Evolutionary conservation across 2,797 vertebrate genomes (phyloP).

Genomic region (Epinephelus awoara): DNA sequence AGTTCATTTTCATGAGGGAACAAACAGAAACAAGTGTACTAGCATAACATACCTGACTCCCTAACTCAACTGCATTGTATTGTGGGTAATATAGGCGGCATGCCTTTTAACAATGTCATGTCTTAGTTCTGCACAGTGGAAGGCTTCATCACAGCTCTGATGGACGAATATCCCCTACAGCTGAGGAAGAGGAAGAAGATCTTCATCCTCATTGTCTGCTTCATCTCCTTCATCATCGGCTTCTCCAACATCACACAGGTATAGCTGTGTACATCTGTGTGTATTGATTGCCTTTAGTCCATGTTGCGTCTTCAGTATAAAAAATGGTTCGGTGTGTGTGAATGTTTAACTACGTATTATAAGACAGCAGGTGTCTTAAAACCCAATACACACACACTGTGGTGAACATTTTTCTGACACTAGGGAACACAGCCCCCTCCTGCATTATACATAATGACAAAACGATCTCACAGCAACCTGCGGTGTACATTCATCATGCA

Average conservation of each 20-base stretch:
- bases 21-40: no score
- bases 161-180: conserved; percentile 91
- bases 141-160: conserved; percentile 93
- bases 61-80: no score
- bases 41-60: no score
- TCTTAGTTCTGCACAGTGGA: conserved; percentile 94
- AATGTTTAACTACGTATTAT: not conserved
- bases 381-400: not conserved
- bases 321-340: not conserved
- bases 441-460: conserved; percentile 59
- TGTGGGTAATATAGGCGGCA: no score
- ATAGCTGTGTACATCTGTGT: not conserved
- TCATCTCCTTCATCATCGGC: conserved; percentile 91
- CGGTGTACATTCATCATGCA: conserved; percentile 48
- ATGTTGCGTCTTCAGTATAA: conserved; percentile 43
- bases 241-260: conserved; percentile 97
- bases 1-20: no score
- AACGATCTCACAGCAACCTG: conserved; percentile 49
- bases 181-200: conserved; percentile 92
- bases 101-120: not conserved
- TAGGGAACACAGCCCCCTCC: conserved; percentile 1
- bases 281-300: not conserved
- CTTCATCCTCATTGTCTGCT: conserved; percentile 91
- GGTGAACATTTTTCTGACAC: not conserved
- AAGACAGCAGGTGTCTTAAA: not conserved